These are phyloP conservation scores for Nebria ingens DNA, from an alignment of 1,140 invertebrate species.

Conservation along the genomic window DNA sequence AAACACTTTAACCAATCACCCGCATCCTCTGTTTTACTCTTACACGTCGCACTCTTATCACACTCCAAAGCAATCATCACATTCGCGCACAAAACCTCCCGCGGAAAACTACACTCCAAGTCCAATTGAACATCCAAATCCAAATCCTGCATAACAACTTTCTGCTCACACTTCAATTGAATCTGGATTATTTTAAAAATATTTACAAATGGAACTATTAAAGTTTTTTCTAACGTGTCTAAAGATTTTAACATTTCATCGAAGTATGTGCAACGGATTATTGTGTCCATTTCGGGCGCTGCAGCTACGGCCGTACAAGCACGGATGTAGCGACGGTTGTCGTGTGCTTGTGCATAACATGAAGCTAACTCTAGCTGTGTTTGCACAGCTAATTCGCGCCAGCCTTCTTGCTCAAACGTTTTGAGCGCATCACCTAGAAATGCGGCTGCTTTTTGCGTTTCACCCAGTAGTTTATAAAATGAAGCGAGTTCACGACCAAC, in stretches of 20 bases:
- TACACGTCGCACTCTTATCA: constrained; percentile 21
- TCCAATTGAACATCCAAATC: constrained; percentile 44
- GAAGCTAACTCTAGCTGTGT: constrained; percentile 74
- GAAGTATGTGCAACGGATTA: constrained; percentile 62
- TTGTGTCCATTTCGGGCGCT: constrained; percentile 55
- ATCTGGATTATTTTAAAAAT: constrained; percentile 39
- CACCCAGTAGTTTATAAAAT: constrained; percentile 79
- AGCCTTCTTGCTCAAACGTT: constrained; percentile 78
- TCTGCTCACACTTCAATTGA: constrained; percentile 36
- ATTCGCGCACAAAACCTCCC: constrained; percentile 40
- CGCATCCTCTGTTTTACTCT: constrained; percentile 19
- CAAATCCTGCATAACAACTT: constrained; percentile 45
- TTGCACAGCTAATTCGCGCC: constrained; percentile 69
- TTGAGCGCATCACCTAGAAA: constrained; percentile 80
- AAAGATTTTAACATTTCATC: constrained; percentile 64
- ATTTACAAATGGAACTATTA: constrained; percentile 33
- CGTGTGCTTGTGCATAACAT: constrained; percentile 70
- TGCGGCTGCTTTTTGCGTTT: constrained; percentile 77
- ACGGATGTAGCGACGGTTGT: constrained; percentile 55
- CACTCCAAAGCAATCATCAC: constrained; percentile 43
- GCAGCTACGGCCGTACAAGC: constrained; percentile 68
- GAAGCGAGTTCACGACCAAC: constrained; percentile 82
- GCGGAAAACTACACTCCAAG: constrained; percentile 48
- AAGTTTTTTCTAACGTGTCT: constrained; percentile 37
- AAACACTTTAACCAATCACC: constrained; percentile 17